Evolutionary conservation across 2,113 vertebrate species (phyloP), one percentile per base, ranked within the genome.

Genomic region (Thymallus thymallus): DNA sequence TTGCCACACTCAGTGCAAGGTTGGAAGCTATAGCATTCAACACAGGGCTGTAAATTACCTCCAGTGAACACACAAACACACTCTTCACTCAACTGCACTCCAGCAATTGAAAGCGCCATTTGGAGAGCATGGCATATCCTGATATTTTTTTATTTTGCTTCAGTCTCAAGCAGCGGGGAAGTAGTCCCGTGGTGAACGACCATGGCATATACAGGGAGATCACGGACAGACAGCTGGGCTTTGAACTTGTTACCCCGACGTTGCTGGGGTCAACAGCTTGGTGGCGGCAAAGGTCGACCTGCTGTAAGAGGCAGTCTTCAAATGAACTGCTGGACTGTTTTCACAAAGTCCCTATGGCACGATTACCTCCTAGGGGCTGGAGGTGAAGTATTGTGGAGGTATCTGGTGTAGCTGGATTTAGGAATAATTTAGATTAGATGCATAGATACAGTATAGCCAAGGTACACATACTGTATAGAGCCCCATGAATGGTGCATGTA

Each of bases 211-310:
- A 77, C 79, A 81, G 86, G 88, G 9, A 41, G 35, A 41, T 89
- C 87, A 85, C 69, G 73, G 83, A 75, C 41, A 73, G 85, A 87
- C 90, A 91, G 90, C 89, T 91, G 90, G 86, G 89, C 87, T 89
- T 91, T 91, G 90, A 90, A 90, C 87, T 90, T 84, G 82, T 88
- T 89, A 91, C 89, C 89, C 86, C 83, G 41, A 70, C 29, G 75
- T 77, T 87, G 84, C 85, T 73, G 84, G 83, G 88, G 89, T 91
- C 90, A 91, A 85, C 87, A 86, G 89, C 87, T 86, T 80, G 86
- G 86, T 87, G 87, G 85, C 83, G 76, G 35, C 35, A 41, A 41
- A 41, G 35, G 35, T 41, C 35, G 35, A 41, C 75, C 85, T 84
- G 86, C 84, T 84, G 84, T 78, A 84, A 88, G 89, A 91, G 82